These are phyloP conservation scores for Drosophila subsilvestris DNA, from an alignment of 2,888 invertebrate species.

Conservation along the genomic window DNA sequence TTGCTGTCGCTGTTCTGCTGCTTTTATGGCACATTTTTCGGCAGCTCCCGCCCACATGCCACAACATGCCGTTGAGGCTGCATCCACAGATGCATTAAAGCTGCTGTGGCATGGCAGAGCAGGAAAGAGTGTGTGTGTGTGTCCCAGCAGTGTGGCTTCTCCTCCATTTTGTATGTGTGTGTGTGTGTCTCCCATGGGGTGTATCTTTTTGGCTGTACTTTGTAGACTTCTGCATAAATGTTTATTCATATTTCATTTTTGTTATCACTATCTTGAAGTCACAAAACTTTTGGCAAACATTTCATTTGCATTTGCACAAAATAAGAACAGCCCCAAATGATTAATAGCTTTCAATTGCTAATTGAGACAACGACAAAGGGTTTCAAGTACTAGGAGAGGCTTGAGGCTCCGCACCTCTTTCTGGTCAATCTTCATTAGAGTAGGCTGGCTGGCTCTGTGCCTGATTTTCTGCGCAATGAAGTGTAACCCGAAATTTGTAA, in stretches of 20 bases:
- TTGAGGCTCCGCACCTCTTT: neutral
- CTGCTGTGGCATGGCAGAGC: neutral
- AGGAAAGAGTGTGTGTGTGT: neutral
- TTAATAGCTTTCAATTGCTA: constrained; percentile 42
- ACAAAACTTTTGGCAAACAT: constrained; percentile 21
- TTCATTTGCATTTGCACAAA: constrained; percentile 20
- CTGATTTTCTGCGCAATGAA: constrained; percentile 56
- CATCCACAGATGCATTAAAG: neutral
- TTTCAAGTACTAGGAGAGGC: neutral
- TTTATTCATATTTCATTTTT: constrained; percentile 47
- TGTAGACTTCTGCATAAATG: constrained; percentile 5
- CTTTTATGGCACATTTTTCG: constrained; percentile 29
- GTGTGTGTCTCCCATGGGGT: too few relatives aligned
- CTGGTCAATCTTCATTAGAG: constrained; percentile 29
- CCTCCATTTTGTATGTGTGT: neutral
- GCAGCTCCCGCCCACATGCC: neutral
- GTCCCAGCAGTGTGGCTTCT: neutral
- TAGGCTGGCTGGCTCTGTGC: constrained; percentile 4
- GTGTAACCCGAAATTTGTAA: constrained; percentile 56
- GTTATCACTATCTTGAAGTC: constrained; percentile 35
- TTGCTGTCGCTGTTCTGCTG: constrained; percentile 9
- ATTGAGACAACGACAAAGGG: neutral
- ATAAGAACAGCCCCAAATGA: constrained; percentile 25
- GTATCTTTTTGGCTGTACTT: neutral
- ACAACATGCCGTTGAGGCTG: neutral